phyloP scores from a whole-genome alignment of 2,888 invertebrate species.

The Cerceris ruficornis region DNA sequence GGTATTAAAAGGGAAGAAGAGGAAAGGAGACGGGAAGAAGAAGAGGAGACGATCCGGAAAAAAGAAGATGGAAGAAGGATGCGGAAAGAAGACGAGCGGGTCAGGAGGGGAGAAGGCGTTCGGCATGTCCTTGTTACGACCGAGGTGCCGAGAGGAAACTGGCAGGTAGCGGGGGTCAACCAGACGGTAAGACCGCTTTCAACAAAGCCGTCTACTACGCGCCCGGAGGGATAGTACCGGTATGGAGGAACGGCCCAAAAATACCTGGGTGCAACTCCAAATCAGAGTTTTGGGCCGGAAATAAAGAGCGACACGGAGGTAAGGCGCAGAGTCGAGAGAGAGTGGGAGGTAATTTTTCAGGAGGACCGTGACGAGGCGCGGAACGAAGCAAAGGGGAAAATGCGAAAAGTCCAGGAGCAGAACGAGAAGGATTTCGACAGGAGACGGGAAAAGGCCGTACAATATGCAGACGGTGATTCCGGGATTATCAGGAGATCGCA shows the following conservation, averaged over 20 bases:
- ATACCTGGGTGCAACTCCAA: conserved; percentile 28
- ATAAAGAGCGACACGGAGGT: conserved; percentile 17
- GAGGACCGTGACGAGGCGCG: not conserved
- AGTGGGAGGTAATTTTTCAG: no score
- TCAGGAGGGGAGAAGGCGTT: not conserved
- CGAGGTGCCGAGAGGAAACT: conserved; percentile 11
- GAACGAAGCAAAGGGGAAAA: not conserved
- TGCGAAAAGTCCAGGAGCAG: no score
- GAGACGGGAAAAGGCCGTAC: no score
- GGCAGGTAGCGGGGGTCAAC: conserved; percentile 19
- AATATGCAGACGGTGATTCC: no score
- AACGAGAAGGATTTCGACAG: no score
- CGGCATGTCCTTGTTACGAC: conserved; percentile 7
- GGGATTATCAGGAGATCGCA: no score
- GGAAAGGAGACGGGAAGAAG: no score
- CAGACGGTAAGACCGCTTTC: conserved; percentile 9
- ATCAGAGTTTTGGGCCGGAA: conserved; percentile 17
- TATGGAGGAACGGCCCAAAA: conserved; percentile 14
- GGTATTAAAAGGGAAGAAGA: no score
- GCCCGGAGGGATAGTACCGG: conserved; percentile 25
- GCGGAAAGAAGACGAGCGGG: no score
- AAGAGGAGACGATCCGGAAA: no score
- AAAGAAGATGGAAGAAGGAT: no score
- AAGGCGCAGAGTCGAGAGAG: not conserved
- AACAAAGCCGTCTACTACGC: conserved; percentile 9